These are phyloP conservation scores for Metopolophium dirhodum DNA, from an alignment of 1,140 invertebrate species.

Conservation along the genomic window DNA sequence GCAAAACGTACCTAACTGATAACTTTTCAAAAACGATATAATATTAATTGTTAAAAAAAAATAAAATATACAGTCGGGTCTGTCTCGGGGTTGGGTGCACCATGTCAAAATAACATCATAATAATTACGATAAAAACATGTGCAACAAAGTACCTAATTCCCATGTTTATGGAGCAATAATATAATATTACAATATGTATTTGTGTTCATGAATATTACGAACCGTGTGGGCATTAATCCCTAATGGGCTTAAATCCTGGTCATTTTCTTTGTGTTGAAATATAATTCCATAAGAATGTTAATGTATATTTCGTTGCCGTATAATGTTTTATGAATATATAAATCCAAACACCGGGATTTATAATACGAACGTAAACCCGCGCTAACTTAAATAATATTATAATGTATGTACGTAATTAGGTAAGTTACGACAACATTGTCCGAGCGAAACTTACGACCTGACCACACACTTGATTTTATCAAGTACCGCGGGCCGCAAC, in stretches of 20 bases:
- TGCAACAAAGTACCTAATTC: slow-evolving; percentile 24
- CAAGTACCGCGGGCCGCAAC: neutral
- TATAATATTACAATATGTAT: slow-evolving; percentile 4
- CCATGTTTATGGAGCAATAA: slow-evolving; percentile 23
- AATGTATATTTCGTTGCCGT: slow-evolving; percentile 11
- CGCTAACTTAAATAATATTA: neutral
- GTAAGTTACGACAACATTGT: neutral
- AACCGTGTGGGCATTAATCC: slow-evolving; percentile 42
- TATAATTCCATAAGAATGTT: slow-evolving; percentile 10
- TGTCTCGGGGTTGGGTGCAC: neutral
- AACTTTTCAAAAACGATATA: neutral
- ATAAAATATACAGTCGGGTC: neutral
- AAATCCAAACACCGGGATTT: slow-evolving; percentile 26
- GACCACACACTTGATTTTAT: slow-evolving; percentile 24
- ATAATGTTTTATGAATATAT: slow-evolving; percentile 5
- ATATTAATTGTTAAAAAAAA: neutral
- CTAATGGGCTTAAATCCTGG: slow-evolving; percentile 36
- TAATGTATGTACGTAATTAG: neutral
- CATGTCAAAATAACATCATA: neutral
- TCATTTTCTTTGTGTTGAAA: slow-evolving; percentile 26
- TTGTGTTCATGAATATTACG: slow-evolving; percentile 9
- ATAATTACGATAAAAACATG: neutral
- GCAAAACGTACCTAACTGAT: neutral
- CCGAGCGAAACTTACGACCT: neutral
- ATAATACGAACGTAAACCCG: neutral